Evolutionary conservation across 2,797 vertebrate species (phyloP).

Genomic region (Xenentodon cancila): DNA sequence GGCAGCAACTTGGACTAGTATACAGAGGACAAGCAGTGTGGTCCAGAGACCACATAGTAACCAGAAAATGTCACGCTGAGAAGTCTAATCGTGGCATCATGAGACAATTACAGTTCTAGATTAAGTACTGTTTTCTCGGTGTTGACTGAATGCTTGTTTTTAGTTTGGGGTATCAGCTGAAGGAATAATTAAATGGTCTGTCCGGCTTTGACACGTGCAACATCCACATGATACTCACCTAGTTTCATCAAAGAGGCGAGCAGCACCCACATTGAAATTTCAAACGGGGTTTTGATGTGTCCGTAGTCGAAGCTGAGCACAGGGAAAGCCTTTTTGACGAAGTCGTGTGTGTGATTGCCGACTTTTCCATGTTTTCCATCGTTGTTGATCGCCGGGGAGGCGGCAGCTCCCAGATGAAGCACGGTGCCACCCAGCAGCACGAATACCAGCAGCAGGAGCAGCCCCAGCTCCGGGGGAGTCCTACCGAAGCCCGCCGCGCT

Average conservation of each 20-base stretch:
- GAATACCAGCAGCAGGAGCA: constrained; percentile 60
- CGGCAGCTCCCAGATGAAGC: constrained; percentile 55
- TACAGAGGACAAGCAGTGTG: too few species aligned
- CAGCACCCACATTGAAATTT: constrained; percentile 93
- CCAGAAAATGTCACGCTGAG: too few species aligned
- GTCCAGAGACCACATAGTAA: too few species aligned
- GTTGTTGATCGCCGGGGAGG: constrained; percentile 48
- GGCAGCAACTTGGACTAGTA: too few species aligned
- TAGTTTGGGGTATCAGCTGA: constrained; percentile 2
- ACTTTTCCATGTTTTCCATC: rapidly evolving
- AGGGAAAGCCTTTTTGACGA: constrained; percentile 85
- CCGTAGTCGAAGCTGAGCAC: constrained; percentile 87
- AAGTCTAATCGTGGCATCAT: too few species aligned
- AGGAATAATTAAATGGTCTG: neutral
- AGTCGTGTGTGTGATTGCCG: neutral
- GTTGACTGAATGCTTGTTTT: neutral
- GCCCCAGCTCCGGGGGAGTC: constrained; percentile 38
- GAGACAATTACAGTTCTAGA: too few species aligned
- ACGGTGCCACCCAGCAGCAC: constrained; percentile 59
- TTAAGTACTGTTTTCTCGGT: neutral
- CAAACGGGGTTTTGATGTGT: constrained; percentile 85
- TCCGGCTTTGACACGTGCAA: neutral
- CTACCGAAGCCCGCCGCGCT: constrained; percentile 7
- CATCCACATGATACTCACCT: constrained; percentile 80
- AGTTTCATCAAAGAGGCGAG: constrained; percentile 96